Base-by-base conservation (phyloP, 1,140 invertebrate genomes). In the Sipha flava region DNA sequence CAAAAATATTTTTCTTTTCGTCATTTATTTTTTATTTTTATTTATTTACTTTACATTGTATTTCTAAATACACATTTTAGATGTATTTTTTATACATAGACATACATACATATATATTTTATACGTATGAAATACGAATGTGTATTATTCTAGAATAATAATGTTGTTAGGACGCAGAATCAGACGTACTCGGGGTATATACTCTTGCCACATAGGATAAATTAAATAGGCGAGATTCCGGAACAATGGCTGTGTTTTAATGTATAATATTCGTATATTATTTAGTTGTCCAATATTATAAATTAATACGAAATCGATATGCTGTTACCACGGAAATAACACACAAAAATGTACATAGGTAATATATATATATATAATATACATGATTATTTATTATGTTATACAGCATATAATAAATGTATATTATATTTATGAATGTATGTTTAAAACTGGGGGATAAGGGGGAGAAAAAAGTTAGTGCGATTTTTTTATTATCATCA, bases 131-230 rank as follows among this genome's bases (percentile, higher is more conserved):
- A 47, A 18, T 64, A 64, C 16, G 45, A 18, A 47, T 18, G n/a
- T 64, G 59, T 64, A 64, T 64, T 64, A 64, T 37, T 64, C 31
- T 64, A 64, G 59, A n/a, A 64, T 64, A 34, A 64, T 64, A 64
- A 37, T 64, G 59, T 29, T 64, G 59, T 64, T 29, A 34, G 59
- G 34, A 29, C 29, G 37, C 37, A 66, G 37, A 12, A n/a, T 66
- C 62, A 23, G n/a, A 34, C 34, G 62, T 31, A 43, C 34, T 64
- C 1, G 34, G 62, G 21, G 23, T 23, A 40, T 31, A 18, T 66
- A 43, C 62, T 66, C 37, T 66, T 66, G 37, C 37, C 34, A 26
- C 10, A 66, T 66, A 21, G 37, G 12, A 66, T 12, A 66, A 66
- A 66, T n/a, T 49, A 49, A 3, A 49, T 14, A 49, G 47, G 14